Base-by-base conservation (phyloP, 2,888 invertebrate species). In the Hirtodrosophila confusa region DNA sequence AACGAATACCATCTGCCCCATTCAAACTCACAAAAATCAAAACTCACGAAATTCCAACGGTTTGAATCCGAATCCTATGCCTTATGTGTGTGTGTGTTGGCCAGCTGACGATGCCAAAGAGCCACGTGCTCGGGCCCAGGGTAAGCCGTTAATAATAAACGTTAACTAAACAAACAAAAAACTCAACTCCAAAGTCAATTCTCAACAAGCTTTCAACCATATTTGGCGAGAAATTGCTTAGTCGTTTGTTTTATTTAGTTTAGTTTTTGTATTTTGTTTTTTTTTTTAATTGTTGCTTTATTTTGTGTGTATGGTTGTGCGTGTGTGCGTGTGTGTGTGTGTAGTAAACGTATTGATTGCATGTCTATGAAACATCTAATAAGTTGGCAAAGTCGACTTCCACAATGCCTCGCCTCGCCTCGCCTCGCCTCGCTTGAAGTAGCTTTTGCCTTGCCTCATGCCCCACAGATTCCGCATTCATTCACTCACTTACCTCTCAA, bases 61-160 rank as follows among this genome's bases (percentile, higher is more conserved):
- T n/a, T n/a, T 41, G 24, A 39, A 45, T 40, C 43, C 37, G n/a
- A 36, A 50, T 49, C 55, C 31, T 17, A 56, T 49, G 45, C 36
- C 29, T 41, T 31, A 31, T 39, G 36, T 50, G 23, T 12, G 53
- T 57, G 43, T 57, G 29, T 44, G n/a, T 70, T 33, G 39, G 45
- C 54, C 75, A 90, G 90, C 51, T 50, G 90, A 90, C 51, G 90
- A 90, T 86, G 75, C 60, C 56, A 90, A 84, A 78, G 58, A 74
- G 63, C 90, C 90, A 65, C 85, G 85, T 69, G 78, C 85, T 56
- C 67, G 41, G 68, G 78, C 87, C 65, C 60, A 66, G 76, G 90
- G 90, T 90, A 90, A 90, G 91, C 78, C 61, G 17, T 35, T 24
- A 60, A 41, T 23, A 33, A 47, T 37, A 17, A 17, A 17, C 27